These are phyloP conservation scores for Dioctria linearis DNA, from an alignment of 2,888 invertebrate genomes.

Conservation along the genomic window DNA sequence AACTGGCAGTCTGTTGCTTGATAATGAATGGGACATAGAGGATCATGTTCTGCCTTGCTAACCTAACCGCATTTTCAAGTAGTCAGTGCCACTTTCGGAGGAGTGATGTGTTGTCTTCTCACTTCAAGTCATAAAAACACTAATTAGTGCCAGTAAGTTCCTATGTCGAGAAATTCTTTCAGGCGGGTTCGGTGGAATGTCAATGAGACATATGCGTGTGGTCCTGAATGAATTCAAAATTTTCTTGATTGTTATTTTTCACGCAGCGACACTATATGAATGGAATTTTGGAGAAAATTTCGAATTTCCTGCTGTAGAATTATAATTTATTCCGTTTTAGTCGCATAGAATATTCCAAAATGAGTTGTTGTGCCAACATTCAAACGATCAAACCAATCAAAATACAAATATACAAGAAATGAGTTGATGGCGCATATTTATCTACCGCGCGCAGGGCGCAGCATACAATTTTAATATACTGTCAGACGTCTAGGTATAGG, in stretches of 20 bases:
- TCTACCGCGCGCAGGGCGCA: neutral
- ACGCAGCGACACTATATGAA: slow-evolving; percentile 8
- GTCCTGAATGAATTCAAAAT: slow-evolving; percentile 12
- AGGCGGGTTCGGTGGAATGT: slow-evolving; percentile 17
- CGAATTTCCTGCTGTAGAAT: neutral
- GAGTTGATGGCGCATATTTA: neutral
- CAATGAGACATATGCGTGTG: slow-evolving; percentile 40
- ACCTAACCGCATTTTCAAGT: slow-evolving; percentile 40
- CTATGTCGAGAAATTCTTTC: slow-evolving; percentile 39
- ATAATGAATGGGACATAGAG: slow-evolving; percentile 35
- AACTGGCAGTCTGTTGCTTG: neutral
- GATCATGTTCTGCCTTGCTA: slow-evolving; percentile 41
- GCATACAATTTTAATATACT: slow-evolving; percentile 16
- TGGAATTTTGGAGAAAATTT: slow-evolving; percentile 20
- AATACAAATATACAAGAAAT: neutral
- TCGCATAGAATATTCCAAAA: neutral
- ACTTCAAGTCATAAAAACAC: slow-evolving; percentile 47
- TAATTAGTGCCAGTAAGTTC: slow-evolving; percentile 43
- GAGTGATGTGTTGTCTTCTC: slow-evolving; percentile 42
- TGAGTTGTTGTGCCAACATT: neutral
- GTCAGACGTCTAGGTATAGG: slow-evolving; percentile 3
- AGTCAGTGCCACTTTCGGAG: slow-evolving; percentile 37
- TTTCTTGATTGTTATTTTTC: slow-evolving; percentile 20
- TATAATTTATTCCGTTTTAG: neutral
- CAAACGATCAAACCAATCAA: slow-evolving; percentile 5